Base-by-base conservation (phyloP, 2,797 vertebrate species). In the Phaenicophaeus curvirostris region DNA sequence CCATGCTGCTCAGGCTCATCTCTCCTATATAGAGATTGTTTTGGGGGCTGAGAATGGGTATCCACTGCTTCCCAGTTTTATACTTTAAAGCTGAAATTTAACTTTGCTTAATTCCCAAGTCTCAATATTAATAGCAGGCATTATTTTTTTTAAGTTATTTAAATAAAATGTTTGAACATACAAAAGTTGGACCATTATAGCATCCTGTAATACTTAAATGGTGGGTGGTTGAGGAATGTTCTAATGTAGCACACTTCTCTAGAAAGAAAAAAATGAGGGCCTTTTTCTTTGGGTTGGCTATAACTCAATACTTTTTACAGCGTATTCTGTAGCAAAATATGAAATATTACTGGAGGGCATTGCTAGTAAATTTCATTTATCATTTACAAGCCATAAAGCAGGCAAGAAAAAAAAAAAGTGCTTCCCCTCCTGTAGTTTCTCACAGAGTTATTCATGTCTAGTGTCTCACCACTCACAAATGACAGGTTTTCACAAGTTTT, bases 331-430 rank as follows among this genome's bases (percentile, higher is more conserved):
- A 89, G 66, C 61, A 75, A 88, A 88, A 92, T 91, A 93, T 96
- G 86, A 96, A 87, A 88, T 92, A 93, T 66, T 77, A 83, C 91
- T 87, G 39, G 62, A 72, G 75, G 78, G 58, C 44, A 75, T 51
- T 65, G 67, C 69, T 66, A 80, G 66, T 74, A 96, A 93, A 93
- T 96, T 96, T 82, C 54, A 87, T 95, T 93, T 94, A 84, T 96
- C 93, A 87, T 96, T 96, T 89, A 82, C 81, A 95, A 96, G 71
- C 75, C 59, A 85, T 96, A 87, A 95, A 94, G 73, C 73, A 94
- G 85, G 33, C 41, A 94, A 87, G n/a, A 19, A 31, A 51, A 19
- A 27, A 66, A n/a, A 71, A 24, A 87, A 94, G 46, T 63, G n/a
- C 39, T 93, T 86, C 59, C 35, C 76, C 41, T 85, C 66, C 82